Conservation (phyloP, 1,140 invertebrate genomes). For the Papilio machaon region DNA sequence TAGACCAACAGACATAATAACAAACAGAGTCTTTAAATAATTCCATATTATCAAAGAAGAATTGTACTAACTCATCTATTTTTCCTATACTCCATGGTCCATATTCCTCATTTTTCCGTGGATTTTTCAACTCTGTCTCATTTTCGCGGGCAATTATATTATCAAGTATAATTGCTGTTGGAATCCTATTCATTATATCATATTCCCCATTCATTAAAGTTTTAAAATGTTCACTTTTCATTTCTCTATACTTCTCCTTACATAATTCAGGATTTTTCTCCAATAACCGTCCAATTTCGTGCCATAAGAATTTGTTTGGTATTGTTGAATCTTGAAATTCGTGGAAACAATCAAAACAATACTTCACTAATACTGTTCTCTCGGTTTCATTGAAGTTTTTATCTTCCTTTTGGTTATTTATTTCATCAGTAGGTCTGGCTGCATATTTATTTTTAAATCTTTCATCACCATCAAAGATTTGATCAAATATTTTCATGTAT, state of each 20-base stretch:
- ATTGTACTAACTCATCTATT: conserved; percentile 67
- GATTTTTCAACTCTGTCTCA: conserved; percentile 53
- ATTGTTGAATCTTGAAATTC: conserved; percentile 73
- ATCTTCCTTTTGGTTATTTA: conserved; percentile 24
- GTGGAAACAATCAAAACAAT: conserved; percentile 72
- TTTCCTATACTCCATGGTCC: conserved; percentile 59
- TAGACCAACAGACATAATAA: conserved; percentile 69
- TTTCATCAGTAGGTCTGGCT: conserved; percentile 22
- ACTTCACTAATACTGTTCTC: conserved; percentile 66
- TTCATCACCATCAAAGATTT: conserved; percentile 69
- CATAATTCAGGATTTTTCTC: conserved; percentile 64
- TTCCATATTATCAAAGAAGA: conserved; percentile 70
- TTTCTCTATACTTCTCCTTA: conserved; percentile 59
- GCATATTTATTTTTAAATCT: conserved; percentile 65
- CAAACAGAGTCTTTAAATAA: conserved; percentile 72
- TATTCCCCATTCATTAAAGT: conserved; percentile 60
- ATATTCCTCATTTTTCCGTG: conserved; percentile 29
- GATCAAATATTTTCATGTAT: conserved; percentile 69
- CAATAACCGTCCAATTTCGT: conserved; percentile 68
- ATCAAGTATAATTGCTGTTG: conserved; percentile 66
- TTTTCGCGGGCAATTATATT: conserved; percentile 70
- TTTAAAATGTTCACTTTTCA: conserved; percentile 61
- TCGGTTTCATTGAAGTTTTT: conserved; percentile 55
- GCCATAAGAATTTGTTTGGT: conserved; percentile 72
- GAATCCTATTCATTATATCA: conserved; percentile 53